Percentiles rank a stretch among this genome's conserved stretches.
These are phyloP conservation scores for Perdita meconis DNA, from an alignment of 2,888 invertebrate species.

Conservation along the genomic window DNA sequence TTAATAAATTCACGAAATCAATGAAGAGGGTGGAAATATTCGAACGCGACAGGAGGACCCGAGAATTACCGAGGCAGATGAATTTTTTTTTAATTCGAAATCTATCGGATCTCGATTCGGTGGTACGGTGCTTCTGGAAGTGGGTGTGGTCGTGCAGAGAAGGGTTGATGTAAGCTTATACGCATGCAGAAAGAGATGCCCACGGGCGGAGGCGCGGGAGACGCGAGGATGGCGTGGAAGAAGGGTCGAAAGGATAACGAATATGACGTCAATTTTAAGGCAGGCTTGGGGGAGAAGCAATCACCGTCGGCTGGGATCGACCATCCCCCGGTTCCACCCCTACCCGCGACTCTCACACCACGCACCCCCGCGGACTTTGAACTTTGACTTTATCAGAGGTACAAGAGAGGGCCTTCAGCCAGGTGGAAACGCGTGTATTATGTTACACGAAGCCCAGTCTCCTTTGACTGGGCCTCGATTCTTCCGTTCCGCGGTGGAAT, in stretches of 20 bases:
- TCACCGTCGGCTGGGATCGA: conserved; percentile 78
- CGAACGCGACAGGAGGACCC: conserved; percentile 23
- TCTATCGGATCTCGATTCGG: conserved; percentile 63
- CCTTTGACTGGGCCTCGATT: conserved; percentile 64
- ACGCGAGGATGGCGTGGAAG: conserved; percentile 75
- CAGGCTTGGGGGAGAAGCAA: conserved; percentile 80
- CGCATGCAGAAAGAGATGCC: conserved; percentile 77
- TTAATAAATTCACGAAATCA: neutral
- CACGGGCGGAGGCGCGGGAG: conserved; percentile 69
- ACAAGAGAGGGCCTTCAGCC: conserved; percentile 68
- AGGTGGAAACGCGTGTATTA: conserved; percentile 67
- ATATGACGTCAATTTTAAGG: conserved; percentile 83
- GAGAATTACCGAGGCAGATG: conserved; percentile 34
- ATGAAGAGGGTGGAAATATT: conserved; percentile 11
- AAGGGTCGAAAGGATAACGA: conserved; percentile 83
- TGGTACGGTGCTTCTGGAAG: conserved; percentile 66
- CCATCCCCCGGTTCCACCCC: conserved; percentile 63
- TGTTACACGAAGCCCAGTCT: conserved; percentile 57
- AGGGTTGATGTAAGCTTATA: conserved; percentile 80
- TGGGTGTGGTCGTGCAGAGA: conserved; percentile 79
- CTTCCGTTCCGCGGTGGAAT: conserved; percentile 47
- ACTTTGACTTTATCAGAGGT: conserved; percentile 75
- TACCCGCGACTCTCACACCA: conserved; percentile 72
- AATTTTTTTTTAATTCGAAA: conserved; percentile 63
- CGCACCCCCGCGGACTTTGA: conserved; percentile 75